Conservation (phyloP, 2,113 vertebrate genomes). For the Myotis yumanensis region DNA sequence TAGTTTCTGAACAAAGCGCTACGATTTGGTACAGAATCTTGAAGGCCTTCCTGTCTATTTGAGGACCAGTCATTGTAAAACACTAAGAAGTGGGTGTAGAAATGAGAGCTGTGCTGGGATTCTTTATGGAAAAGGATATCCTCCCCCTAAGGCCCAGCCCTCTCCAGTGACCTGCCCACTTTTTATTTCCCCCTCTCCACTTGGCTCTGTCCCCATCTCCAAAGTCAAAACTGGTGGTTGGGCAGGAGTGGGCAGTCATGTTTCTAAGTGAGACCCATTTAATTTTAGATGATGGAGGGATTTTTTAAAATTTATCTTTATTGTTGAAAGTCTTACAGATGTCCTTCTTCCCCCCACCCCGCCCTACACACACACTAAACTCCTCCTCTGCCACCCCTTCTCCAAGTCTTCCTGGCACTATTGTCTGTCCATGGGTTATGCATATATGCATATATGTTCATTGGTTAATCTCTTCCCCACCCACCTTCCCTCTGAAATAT, state of each 20-base stretch:
- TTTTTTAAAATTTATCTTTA: neutral
- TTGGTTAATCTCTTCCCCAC: too few relatives aligned
- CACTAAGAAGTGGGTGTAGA: neutral
- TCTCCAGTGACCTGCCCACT: neutral
- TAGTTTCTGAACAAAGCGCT: conserved; percentile 67
- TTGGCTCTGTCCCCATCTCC: neutral
- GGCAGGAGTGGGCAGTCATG: neutral
- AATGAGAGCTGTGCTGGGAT: neutral
- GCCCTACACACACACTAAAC: too few relatives aligned
- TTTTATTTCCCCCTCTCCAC: neutral
- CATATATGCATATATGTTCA: too few relatives aligned
- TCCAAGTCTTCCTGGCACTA: too few relatives aligned
- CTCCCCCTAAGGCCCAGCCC: neutral
- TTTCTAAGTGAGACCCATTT: neutral
- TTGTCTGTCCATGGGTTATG: too few relatives aligned
- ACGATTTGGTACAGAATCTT: conserved; percentile 31
- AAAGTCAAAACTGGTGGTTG: neutral
- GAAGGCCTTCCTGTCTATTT: conserved; percentile 8
- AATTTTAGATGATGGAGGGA: neutral
- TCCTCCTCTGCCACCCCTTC: too few relatives aligned
- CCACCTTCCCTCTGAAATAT: too few relatives aligned
- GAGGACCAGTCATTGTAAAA: conserved; percentile 23
- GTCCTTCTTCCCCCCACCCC: too few relatives aligned
- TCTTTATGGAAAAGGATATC: conserved; percentile 12
- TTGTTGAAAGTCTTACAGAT: too few relatives aligned